phyloP scores from a whole-genome alignment of 2,888 invertebrate species.

The Euzetes globulus region DNA sequence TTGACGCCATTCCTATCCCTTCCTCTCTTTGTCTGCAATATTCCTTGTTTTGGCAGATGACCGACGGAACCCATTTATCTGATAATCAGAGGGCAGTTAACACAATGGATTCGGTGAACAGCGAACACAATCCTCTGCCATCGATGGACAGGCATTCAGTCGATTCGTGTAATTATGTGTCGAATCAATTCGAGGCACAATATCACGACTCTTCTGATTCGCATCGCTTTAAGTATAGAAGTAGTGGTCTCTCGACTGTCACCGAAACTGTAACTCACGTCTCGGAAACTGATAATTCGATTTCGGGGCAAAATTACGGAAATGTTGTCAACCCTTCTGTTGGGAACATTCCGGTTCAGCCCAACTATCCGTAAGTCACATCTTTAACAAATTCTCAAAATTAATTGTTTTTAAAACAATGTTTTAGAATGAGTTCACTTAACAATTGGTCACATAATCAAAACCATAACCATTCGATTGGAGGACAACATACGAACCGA shows the following conservation, averaged over 20 bases:
- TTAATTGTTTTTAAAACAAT: not conserved
- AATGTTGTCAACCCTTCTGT: not conserved
- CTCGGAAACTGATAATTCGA: slow-evolving; percentile 10
- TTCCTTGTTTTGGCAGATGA: not conserved
- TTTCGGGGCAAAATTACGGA: slow-evolving; percentile 19
- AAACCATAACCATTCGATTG: not conserved
- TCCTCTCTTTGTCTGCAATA: not conserved
- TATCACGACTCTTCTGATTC: slow-evolving; percentile 18
- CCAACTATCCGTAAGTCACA: not conserved
- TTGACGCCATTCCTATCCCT: not conserved
- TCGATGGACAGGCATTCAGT: slow-evolving; percentile 15
- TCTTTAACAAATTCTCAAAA: not conserved
- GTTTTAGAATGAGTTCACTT: not conserved
- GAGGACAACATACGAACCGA: not conserved
- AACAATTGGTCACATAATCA: slow-evolving; percentile 15
- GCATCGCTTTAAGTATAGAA: slow-evolving; percentile 11
- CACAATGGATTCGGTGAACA: slow-evolving; percentile 17
- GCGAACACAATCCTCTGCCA: not conserved
- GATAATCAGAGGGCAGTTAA: not conserved
- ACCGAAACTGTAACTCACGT: slow-evolving; percentile 18
- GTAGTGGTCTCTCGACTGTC: slow-evolving; percentile 12
- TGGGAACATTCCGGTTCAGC: slow-evolving; percentile 2
- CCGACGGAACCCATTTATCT: not conserved
- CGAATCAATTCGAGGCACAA: slow-evolving; percentile 19
- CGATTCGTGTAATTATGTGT: slow-evolving; percentile 20